phyloP scores from a whole-genome alignment of 1,140 invertebrate species.

The Catajapyx aquilonaris region DNA sequence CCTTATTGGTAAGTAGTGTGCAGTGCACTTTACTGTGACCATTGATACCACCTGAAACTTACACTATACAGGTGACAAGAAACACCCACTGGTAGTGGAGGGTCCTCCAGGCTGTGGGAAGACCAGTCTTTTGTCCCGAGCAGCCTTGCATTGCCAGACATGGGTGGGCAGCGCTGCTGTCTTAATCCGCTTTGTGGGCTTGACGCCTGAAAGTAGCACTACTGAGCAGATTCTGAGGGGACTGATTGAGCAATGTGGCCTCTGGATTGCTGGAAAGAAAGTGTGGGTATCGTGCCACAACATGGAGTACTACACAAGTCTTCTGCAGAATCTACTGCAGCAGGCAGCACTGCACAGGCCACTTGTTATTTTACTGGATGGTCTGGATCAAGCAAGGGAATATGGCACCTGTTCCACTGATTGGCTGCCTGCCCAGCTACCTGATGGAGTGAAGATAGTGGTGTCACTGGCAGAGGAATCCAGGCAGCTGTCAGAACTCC shows the following conservation, averaged over 20 bases:
- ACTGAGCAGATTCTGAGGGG: constrained; percentile 39
- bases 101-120: constrained; percentile 61
- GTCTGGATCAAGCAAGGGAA: constrained; percentile 37
- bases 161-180: constrained; percentile 41
- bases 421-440: constrained; percentile 44
- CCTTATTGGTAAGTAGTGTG: constrained; percentile 10
- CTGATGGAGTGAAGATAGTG: constrained; percentile 45
- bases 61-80: constrained; percentile 38
- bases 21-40: background rate
- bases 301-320: too few species aligned
- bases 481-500: constrained; percentile 22
- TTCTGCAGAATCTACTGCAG: too few species aligned
- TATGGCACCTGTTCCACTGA: constrained; percentile 20
- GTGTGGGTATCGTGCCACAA: too few species aligned
- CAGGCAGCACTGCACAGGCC: too few species aligned
- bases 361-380: constrained; percentile 45
- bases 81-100: constrained; percentile 44
- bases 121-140: constrained; percentile 47
- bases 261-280: constrained; percentile 18
- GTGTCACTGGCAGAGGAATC: constrained; percentile 38
- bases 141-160: constrained; percentile 35
- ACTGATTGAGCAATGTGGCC: constrained; percentile 40
- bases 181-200: constrained; percentile 36
- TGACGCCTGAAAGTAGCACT: constrained; percentile 41
- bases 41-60: constrained; percentile 1